phyloP scores from a whole-genome alignment of 2,888 invertebrate genomes.

The Apamea crenata region DNA sequence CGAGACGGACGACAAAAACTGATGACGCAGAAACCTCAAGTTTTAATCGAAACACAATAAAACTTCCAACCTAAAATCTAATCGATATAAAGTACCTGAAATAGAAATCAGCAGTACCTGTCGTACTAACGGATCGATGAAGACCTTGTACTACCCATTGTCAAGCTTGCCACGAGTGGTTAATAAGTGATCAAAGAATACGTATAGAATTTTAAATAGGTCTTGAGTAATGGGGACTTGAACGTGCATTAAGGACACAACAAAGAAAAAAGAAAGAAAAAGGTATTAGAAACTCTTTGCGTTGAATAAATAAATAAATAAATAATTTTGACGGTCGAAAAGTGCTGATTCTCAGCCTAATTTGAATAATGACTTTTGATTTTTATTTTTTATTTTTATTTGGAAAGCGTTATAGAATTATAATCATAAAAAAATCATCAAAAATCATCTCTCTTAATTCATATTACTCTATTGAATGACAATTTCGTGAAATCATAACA shows the following conservation, averaged over 20 bases:
- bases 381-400: too few species aligned
- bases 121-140: conserved; percentile 27
- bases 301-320: too few species aligned
- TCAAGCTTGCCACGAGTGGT: conserved; percentile 33
- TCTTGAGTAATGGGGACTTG: conserved; percentile 23
- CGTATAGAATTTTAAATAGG: conserved; percentile 35
- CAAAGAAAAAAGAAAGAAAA: neutral
- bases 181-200: conserved; percentile 29
- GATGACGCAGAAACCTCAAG: neutral
- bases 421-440: too few species aligned
- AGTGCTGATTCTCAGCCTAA: too few species aligned
- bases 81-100: conserved; percentile 30
- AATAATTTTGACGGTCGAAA: too few species aligned
- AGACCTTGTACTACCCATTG: conserved; percentile 44
- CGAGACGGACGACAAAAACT: neutral
- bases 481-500: too few species aligned
- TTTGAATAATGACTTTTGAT: too few species aligned
- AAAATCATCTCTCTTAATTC: too few species aligned
- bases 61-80: conserved; percentile 2
- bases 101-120: conserved; percentile 15
- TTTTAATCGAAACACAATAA: neutral
- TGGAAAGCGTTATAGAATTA: too few species aligned
- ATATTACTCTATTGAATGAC: too few species aligned
- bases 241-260: neutral
- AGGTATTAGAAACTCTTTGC: neutral